Conservation (phyloP, 2,888 invertebrate genomes). For the Scaptomyza reducta region DNA sequence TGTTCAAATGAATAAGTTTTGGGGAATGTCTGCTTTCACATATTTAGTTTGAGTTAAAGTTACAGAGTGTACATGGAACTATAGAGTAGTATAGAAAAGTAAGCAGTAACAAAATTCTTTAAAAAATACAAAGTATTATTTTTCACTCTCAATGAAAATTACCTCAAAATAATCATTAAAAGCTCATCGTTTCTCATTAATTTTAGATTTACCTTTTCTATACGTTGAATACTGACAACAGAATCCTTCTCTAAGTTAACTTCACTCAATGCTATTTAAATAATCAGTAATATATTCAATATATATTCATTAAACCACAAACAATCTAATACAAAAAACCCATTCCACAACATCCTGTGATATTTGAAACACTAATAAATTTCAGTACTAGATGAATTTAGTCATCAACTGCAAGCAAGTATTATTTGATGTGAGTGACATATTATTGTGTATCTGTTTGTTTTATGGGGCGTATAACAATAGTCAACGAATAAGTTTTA, state of each 20-base stretch:
- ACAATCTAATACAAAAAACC: background rate
- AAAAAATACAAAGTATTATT: too few species aligned
- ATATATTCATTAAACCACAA: background rate
- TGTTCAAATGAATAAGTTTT: too few species aligned
- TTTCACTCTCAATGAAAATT: too few species aligned
- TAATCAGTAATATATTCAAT: conserved; percentile 2
- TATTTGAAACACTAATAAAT: conserved; percentile 3
- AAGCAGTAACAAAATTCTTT: too few species aligned
- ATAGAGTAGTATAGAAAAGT: too few species aligned
- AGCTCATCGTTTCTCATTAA: too few species aligned
- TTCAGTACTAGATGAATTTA: background rate
- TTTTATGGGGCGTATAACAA: conserved; percentile 8
- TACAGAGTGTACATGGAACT: too few species aligned
- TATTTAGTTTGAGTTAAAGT: too few species aligned
- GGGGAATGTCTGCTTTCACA: too few species aligned
- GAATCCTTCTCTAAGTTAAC: background rate
- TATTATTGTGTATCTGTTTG: background rate
- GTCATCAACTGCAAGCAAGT: background rate
- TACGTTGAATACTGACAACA: too few species aligned
- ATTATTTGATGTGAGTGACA: background rate
- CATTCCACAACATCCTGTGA: conserved; percentile 6
- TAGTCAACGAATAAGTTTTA: conserved; percentile 1
- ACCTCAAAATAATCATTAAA: too few species aligned
- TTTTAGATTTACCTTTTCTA: too few species aligned
- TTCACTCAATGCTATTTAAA: background rate